These are phyloP conservation scores for Phoxinus phoxinus DNA, from an alignment of 2,113 vertebrate species.

Conservation along the genomic window DNA sequence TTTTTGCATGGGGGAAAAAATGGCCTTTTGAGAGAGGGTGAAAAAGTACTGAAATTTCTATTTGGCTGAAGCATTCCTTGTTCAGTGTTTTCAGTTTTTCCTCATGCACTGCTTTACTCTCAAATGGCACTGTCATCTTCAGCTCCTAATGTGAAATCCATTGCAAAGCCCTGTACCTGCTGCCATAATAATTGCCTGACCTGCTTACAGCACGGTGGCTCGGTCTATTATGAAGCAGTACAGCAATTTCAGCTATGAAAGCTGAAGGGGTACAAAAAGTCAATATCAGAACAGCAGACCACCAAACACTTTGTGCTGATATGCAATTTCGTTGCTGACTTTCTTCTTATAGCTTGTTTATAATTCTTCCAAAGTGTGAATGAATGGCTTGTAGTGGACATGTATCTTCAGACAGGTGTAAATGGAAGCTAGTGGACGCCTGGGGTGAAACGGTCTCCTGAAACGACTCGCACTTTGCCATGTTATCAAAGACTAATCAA, in stretches of 20 bases:
- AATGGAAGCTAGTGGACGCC: slow-evolving; percentile 5
- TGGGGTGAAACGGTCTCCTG: slow-evolving; percentile 46
- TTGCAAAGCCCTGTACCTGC: slow-evolving; percentile 52
- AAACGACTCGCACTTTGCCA: slow-evolving; percentile 57
- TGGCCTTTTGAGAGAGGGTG: too few relatives aligned
- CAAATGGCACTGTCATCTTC: slow-evolving; percentile 23
- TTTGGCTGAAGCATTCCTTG: background rate
- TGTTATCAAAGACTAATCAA: slow-evolving; percentile 65
- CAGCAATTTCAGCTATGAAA: slow-evolving; percentile 64
- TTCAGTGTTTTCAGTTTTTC: background rate
- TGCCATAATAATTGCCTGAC: slow-evolving; percentile 70
- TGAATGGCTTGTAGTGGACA: slow-evolving; percentile 56
- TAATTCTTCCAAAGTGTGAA: slow-evolving; percentile 59
- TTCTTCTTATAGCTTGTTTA: slow-evolving; percentile 60
- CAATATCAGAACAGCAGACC: slow-evolving; percentile 55
- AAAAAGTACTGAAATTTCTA: background rate
- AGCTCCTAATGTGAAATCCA: slow-evolving; percentile 57
- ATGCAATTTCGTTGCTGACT: slow-evolving; percentile 56
- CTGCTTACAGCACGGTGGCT: slow-evolving; percentile 58
- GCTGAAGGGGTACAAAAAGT: slow-evolving; percentile 49
- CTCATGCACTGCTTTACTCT: background rate
- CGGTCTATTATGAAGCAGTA: slow-evolving; percentile 61
- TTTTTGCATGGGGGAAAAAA: slow-evolving; percentile 1
- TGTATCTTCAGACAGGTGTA: slow-evolving; percentile 47
- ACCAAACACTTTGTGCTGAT: slow-evolving; percentile 58